Percentiles rank a stretch among this genome's conserved stretches.
Evolutionary conservation across 2,113 vertebrate species (phyloP).

Genomic region (Rhynchomys soricoides): DNA sequence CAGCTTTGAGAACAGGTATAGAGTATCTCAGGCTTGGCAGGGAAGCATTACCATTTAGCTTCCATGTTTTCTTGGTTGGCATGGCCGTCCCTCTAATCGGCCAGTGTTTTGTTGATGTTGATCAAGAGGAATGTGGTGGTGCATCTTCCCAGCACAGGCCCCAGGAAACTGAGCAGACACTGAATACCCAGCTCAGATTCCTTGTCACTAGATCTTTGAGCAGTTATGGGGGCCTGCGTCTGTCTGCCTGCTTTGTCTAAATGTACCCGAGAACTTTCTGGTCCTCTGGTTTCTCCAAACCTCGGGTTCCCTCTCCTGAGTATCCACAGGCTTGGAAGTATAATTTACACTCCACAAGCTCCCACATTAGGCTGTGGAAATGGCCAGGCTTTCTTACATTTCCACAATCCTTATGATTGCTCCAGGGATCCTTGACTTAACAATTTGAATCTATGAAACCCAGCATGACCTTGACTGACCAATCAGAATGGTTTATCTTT

Average conservation of each 20-base stretch:
- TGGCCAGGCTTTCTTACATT: not conserved
- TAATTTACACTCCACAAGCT: not conserved
- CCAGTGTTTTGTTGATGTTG: not conserved
- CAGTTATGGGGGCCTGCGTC: not conserved
- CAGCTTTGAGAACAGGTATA: not conserved
- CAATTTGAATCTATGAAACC: not conserved
- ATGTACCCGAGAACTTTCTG: not conserved
- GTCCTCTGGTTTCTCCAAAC: not conserved
- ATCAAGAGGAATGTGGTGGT: not conserved
- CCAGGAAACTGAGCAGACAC: not conserved
- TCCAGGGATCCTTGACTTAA: not conserved
- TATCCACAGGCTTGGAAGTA: not conserved
- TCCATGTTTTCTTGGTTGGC: not conserved
- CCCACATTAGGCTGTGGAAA: not conserved
- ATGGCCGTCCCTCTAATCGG: fast-evolving
- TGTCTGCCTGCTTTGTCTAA: not conserved
- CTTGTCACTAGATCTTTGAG: not conserved
- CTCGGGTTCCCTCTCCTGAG: not conserved
- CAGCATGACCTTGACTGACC: not conserved
- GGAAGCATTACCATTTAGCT: not conserved
- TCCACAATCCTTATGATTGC: not conserved
- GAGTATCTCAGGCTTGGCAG: not conserved
- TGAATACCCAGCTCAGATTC: not conserved
- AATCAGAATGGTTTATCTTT: not conserved
- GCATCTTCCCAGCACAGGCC: not conserved